phyloP scores from a whole-genome alignment of 2,888 invertebrate genomes.

The Mimachlamys varia region DNA sequence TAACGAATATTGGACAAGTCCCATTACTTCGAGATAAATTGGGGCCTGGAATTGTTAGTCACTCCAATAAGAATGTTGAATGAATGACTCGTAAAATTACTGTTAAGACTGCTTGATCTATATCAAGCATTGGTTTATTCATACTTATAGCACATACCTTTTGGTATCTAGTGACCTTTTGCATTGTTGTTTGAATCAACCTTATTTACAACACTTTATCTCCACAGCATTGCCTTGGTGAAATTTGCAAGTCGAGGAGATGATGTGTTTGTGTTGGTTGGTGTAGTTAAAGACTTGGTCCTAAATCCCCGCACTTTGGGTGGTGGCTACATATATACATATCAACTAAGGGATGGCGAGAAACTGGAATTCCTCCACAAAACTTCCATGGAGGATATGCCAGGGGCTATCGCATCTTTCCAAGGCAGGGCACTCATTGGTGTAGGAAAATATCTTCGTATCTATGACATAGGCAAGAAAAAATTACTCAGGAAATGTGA shows the following conservation, averaged over 20 bases:
- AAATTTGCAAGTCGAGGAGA: slow-evolving; percentile 89
- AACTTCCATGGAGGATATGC: slow-evolving; percentile 95
- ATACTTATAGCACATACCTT: too few species aligned
- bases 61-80: too few species aligned
- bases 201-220: not conserved
- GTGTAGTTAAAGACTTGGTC: slow-evolving; percentile 94
- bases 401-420: slow-evolving; percentile 82
- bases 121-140: too few species aligned
- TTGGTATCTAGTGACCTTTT: too few species aligned
- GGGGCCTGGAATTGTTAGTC: too few species aligned
- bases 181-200: too few species aligned
- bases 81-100: too few species aligned
- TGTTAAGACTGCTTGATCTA: too few species aligned
- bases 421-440: slow-evolving; percentile 96
- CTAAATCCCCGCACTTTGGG: slow-evolving; percentile 93
- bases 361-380: slow-evolving; percentile 95
- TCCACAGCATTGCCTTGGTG: slow-evolving; percentile 87
- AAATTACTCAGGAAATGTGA: slow-evolving; percentile 98
- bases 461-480: slow-evolving; percentile 98
- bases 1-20: too few species aligned
- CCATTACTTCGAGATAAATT: too few species aligned
- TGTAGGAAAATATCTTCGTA: slow-evolving; percentile 93
- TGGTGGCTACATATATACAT: slow-evolving; percentile 94
- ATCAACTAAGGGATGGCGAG: slow-evolving; percentile 87
- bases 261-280: slow-evolving; percentile 89